Conservation (phyloP, 2,113 vertebrate genomes). For the Ammodytes marinus region DNA sequence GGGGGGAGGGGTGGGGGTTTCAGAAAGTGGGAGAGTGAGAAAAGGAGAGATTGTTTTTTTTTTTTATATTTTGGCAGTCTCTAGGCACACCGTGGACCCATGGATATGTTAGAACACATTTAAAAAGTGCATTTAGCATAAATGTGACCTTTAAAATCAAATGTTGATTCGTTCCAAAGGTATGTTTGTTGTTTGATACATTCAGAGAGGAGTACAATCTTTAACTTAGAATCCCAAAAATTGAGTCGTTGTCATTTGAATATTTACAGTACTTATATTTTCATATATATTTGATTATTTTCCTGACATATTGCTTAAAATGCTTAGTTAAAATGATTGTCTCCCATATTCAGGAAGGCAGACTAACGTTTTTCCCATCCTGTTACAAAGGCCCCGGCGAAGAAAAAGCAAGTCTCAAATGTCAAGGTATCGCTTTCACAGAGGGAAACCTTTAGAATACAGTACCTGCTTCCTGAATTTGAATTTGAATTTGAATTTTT, state of each 20-base stretch:
- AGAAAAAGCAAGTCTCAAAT: conserved; percentile 34
- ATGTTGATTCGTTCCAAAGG: too few species aligned
- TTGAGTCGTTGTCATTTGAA: conserved; percentile 21
- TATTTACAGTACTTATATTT: conserved; percentile 1
- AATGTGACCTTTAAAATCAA: too few species aligned
- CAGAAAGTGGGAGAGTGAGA: too few species aligned
- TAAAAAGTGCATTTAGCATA: too few species aligned
- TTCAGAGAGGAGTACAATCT: too few species aligned
- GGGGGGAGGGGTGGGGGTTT: too few species aligned
- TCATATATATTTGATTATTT: conserved; percentile 2
- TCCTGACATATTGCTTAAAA: conserved; percentile 20
- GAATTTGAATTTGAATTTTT: too few species aligned
- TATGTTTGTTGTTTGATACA: too few species aligned
- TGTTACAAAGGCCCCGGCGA: not conserved
- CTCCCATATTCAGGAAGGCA: conserved; percentile 13
- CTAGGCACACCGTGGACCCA: too few species aligned
- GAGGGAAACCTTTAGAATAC: conserved; percentile 32
- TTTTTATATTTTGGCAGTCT: too few species aligned
- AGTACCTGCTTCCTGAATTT: conserved; percentile 31
- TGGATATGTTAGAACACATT: too few species aligned
- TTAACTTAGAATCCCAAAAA: conserved; percentile 28
- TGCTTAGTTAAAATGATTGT: conserved; percentile 36
- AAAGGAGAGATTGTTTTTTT: too few species aligned
- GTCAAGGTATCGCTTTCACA: conserved; percentile 39
- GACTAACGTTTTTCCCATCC: conserved; percentile 31